Conservation (phyloP, 2,888 invertebrate species). For the Cheilosia pagana region DNA sequence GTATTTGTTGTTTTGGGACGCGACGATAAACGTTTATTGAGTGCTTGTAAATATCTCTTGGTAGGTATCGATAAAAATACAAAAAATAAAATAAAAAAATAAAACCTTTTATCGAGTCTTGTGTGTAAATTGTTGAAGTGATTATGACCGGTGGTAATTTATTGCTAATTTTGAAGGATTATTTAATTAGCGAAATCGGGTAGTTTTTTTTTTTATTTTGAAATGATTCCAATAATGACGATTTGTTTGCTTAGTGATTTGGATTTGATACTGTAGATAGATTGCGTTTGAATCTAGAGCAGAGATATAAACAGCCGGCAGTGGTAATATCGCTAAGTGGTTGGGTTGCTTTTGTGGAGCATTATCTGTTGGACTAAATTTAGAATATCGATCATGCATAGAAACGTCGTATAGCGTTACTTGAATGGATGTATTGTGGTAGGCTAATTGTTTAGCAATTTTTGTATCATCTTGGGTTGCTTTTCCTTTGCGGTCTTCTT, state of each 20-base stretch:
- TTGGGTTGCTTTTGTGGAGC: slow-evolving; percentile 12
- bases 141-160: slow-evolving; percentile 29
- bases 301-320: background rate
- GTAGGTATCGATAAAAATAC: slow-evolving; percentile 45
- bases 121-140: slow-evolving; percentile 27
- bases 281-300: slow-evolving; percentile 31
- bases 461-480: too few species aligned
- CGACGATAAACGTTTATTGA: slow-evolving; percentile 26
- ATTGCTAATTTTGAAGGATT: slow-evolving; percentile 58
- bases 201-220: background rate
- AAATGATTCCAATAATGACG: background rate
- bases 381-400: background rate
- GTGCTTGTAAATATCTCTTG: slow-evolving; percentile 51
- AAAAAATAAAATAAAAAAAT: background rate
- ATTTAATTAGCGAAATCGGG: slow-evolving; percentile 36
- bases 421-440: too few species aligned
- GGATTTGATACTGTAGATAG: slow-evolving; percentile 5
- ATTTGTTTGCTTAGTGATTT: slow-evolving; percentile 31
- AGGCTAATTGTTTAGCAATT: background rate
- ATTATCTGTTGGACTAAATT: background rate
- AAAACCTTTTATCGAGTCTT: slow-evolving; percentile 35
- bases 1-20: slow-evolving; percentile 14
- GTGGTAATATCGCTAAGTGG: slow-evolving; percentile 42
- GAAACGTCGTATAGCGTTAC: too few species aligned
- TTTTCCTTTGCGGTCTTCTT: too few species aligned